Percentiles rank a stretch among this genome's conserved stretches.
Evolutionary conservation across 1,140 invertebrate genomes (phyloP).

Genomic region (Acromyrmex charruanus): DNA sequence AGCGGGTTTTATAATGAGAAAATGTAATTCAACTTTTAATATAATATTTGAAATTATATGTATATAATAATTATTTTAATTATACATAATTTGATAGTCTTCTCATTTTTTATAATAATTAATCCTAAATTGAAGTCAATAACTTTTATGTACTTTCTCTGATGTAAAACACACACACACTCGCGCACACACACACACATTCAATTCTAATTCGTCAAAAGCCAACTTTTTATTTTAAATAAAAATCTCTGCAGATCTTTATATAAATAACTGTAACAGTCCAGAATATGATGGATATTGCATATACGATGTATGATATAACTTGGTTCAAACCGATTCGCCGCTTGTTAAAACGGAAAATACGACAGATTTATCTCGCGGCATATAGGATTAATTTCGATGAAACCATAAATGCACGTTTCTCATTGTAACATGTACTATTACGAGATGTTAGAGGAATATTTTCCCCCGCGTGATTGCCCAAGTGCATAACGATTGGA

Average conservation of each 20-base stretch:
- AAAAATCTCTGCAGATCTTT: conserved; percentile 9
- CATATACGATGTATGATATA: background rate
- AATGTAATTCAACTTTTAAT: background rate
- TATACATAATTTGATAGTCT: background rate
- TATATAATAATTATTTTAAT: background rate
- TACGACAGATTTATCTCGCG: conserved; percentile 27
- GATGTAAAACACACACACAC: background rate
- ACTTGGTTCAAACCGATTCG: conserved; percentile 6
- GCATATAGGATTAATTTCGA: background rate
- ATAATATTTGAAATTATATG: background rate
- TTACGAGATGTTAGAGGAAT: conserved; percentile 9
- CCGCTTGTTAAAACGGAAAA: conserved; percentile 28
- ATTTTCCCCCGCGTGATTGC: background rate
- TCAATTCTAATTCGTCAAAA: conserved; percentile 7
- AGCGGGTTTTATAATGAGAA: background rate
- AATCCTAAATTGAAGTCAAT: background rate
- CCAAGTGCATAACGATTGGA: background rate
- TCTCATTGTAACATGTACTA: background rate
- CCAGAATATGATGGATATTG: conserved; percentile 14
- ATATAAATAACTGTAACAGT: background rate
- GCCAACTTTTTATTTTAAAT: conserved; percentile 25
- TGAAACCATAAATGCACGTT: conserved; percentile 7
- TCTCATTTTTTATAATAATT: background rate
- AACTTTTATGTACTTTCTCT: background rate
- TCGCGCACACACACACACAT: background rate